Base-by-base conservation (phyloP, 2,113 vertebrate genomes). In the Furnarius figulus region DNA sequence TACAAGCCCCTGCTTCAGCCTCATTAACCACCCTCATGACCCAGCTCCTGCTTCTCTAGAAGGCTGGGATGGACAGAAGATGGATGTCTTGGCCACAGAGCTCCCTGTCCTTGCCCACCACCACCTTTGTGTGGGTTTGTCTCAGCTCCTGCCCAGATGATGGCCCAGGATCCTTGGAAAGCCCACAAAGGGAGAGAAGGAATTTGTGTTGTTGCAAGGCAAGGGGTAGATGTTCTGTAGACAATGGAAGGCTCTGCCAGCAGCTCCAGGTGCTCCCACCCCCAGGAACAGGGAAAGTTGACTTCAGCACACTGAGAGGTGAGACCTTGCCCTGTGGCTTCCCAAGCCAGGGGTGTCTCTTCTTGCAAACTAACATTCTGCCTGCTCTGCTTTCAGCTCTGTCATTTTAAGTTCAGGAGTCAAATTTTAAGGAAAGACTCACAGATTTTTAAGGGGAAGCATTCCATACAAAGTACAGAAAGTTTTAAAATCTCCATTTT, bases 261-360 rank as follows among this genome's bases (percentile, higher is more conserved):
- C 16, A 59, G 35, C 22, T 15, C 40, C 21, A 65, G 63, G 55
- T 3, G 2, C 40, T n/a, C 10, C 24, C 3, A 23, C 3, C 10
- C 13, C 5, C 6, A 21, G 3, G 13, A 86, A 72, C 17, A 53
- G 13, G 24, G 25, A 47, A 55, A 2, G 7, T 1, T 0, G 0
- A 50, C 12, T 39, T 47, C 24, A 70, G 0, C 21, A 9, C 28
- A 6, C 0, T 42, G 58, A 63, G 31, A 40, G 7, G 4, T 8
- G 23, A 75, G 10, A 33, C 39, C 4, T 63, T 70, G n/a, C n/a
- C 55, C 13, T 6, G 9, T 30, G 62, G 5, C 52, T 63, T 63
- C 23, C 37, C 61, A 31, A 79, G 39, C 5, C 16, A 61, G 31
- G 33, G 4, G 3, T 0, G 1, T 21, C 14, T 85, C 76, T 35